Conservation (phyloP, 53 echinoderm and acorn worm genomes). For the Paracentrotus lividus region DNA sequence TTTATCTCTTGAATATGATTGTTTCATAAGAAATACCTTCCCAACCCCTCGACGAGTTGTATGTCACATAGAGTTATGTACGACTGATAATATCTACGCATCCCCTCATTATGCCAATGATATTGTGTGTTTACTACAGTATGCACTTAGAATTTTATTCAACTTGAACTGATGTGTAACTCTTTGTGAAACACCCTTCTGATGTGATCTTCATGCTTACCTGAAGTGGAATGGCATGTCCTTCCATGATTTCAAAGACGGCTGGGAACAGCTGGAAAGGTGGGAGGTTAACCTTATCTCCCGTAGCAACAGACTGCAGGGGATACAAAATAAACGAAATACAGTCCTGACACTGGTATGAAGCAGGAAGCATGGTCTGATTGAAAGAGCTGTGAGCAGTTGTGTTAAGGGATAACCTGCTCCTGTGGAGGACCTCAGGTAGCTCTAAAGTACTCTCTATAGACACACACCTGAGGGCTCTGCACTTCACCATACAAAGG, state of each 20-base stretch:
- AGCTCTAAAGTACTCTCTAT: constrained; percentile 79
- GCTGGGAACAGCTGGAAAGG: constrained; percentile 94
- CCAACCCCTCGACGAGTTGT: too few species aligned
- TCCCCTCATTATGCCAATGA: too few species aligned
- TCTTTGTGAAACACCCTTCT: too few species aligned
- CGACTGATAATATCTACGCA: too few species aligned
- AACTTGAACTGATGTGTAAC: too few species aligned
- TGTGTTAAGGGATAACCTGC: constrained; percentile 85
- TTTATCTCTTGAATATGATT: too few species aligned
- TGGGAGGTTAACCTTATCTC: constrained; percentile 80
- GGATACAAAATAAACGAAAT: background rate
- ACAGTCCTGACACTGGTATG: constrained; percentile 80
- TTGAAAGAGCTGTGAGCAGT: constrained; percentile 84
- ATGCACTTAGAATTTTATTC: too few species aligned
- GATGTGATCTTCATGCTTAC: constrained; percentile 66
- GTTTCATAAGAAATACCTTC: too few species aligned
- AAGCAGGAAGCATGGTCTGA: constrained; percentile 84
- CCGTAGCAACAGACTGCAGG: constrained; percentile 78
- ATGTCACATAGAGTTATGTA: too few species aligned
- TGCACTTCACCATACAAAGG: constrained; percentile 82
- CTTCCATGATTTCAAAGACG: constrained; percentile 90
- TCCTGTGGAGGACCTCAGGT: constrained; percentile 83
- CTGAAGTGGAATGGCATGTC: constrained; percentile 92
- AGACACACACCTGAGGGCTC: constrained; percentile 92
- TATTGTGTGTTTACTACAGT: too few species aligned